Conservation (phyloP, 2,113 vertebrate genomes). For the Ursus arctos region DNA sequence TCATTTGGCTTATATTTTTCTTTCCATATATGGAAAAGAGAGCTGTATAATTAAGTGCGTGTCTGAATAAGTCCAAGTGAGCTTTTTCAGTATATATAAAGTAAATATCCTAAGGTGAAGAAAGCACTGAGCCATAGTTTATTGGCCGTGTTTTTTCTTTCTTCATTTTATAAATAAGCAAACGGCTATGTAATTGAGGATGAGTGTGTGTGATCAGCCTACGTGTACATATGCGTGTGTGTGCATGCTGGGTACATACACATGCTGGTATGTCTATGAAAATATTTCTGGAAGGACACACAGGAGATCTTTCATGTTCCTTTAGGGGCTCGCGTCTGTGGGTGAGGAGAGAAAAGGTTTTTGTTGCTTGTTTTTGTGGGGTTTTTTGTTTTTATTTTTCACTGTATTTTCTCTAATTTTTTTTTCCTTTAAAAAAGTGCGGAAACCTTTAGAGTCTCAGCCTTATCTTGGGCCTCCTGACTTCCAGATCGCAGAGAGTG, state of each 20-base stretch:
- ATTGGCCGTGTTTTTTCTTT: not conserved
- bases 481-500: not conserved
- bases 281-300: not conserved
- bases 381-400: not conserved
- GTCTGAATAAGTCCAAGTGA: not conserved
- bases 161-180: not conserved
- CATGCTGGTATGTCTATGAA: not conserved
- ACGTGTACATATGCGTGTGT: rapidly evolving
- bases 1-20: not conserved
- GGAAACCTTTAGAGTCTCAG: not conserved
- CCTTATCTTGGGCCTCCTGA: not conserved
- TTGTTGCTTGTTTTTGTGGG: not conserved
- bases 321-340: not conserved
- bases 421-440: not conserved
- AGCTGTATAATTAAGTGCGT: not conserved
- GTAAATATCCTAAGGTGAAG: not conserved
- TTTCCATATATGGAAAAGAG: not conserved
- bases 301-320: not conserved
- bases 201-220: not conserved
- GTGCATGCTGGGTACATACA: no score
- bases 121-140: not conserved
- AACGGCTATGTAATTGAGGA: not conserved
- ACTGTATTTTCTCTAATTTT: not conserved
- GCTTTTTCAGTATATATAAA: not conserved
- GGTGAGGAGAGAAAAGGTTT: not conserved